Conservation (phyloP, 2,797 vertebrate species). For the Syngnathus rostellatus region DNA sequence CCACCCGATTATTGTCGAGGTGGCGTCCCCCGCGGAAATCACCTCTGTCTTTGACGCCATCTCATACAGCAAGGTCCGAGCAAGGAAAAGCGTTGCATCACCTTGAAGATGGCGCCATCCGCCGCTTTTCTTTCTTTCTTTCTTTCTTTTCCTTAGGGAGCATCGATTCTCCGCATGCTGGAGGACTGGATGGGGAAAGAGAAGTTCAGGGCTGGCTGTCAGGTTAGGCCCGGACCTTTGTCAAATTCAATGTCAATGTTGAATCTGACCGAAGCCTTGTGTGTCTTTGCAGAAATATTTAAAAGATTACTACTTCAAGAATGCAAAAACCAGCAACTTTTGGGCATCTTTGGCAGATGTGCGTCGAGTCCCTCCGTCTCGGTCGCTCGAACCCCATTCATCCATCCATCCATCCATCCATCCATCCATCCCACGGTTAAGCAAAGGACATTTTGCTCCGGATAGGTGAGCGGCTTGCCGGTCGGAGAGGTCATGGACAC, state of each 20-base stretch:
- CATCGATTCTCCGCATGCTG: conserved; percentile 91
- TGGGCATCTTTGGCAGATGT: conserved; percentile 80
- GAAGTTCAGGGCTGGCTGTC: conserved; percentile 79
- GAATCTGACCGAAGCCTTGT: not conserved
- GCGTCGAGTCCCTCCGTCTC: conserved; percentile 24
- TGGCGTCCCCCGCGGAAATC: conserved; percentile 86
- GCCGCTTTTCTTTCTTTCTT: not conserved
- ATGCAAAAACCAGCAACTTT: conserved; percentile 90
- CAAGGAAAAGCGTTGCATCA: not conserved
- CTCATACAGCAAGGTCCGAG: conserved; percentile 89
- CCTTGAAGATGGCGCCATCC: not conserved
- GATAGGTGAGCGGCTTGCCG: conserved; percentile 73
- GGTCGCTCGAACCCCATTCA: not conserved
- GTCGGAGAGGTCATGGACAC: conserved; percentile 88
- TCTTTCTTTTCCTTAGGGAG: conserved; percentile 67
- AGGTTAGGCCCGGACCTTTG: conserved; percentile 52
- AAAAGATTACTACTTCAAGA: conserved; percentile 64
- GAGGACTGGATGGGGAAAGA: conserved; percentile 82
- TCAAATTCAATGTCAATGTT: not conserved
- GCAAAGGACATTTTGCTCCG: not conserved
- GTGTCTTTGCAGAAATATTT: conserved; percentile 74
- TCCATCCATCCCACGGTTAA: not conserved
- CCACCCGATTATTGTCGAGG: conserved; percentile 81
- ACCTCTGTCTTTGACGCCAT: conserved; percentile 95
- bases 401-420: not conserved